Conservation (phyloP, 2,113 vertebrate species). For the Catagonus wagneri region DNA sequence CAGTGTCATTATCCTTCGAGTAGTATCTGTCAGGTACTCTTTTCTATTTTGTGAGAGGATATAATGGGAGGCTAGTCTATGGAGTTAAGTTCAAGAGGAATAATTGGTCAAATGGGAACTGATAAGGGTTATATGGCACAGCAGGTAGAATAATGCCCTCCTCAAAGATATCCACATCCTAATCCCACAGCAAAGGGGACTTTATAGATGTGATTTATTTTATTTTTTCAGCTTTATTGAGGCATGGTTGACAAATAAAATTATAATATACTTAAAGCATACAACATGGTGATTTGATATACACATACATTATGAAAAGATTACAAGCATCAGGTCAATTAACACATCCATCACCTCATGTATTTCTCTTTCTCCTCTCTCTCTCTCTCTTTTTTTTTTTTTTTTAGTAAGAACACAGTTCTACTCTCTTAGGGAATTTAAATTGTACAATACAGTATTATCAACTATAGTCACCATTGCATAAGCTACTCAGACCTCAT, state of each 20-base stretch:
- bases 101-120: not conserved
- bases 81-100: not conserved
- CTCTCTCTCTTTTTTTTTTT: too few relatives aligned
- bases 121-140: not conserved
- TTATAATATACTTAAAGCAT: not conserved
- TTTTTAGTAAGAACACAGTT: not conserved
- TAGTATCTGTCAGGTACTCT: not conserved
- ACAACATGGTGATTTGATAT: not conserved
- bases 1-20: not conserved
- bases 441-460: not conserved
- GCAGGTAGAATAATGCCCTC: not conserved
- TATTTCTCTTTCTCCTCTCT: too few relatives aligned
- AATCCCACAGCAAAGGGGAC: not conserved
- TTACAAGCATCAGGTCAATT: too few relatives aligned
- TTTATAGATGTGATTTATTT: not conserved
- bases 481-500: too few relatives aligned
- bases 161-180: not conserved
- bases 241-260: not conserved
- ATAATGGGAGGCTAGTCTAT: not conserved
- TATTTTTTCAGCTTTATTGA: not conserved
- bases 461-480: too few relatives aligned
- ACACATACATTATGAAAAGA: too few relatives aligned
- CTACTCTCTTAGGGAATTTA: not conserved
- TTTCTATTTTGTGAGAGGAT: not conserved
- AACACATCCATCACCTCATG: too few relatives aligned